phyloP scores from a whole-genome alignment of 2,888 invertebrate species.

The Cerastis leucographa region DNA sequence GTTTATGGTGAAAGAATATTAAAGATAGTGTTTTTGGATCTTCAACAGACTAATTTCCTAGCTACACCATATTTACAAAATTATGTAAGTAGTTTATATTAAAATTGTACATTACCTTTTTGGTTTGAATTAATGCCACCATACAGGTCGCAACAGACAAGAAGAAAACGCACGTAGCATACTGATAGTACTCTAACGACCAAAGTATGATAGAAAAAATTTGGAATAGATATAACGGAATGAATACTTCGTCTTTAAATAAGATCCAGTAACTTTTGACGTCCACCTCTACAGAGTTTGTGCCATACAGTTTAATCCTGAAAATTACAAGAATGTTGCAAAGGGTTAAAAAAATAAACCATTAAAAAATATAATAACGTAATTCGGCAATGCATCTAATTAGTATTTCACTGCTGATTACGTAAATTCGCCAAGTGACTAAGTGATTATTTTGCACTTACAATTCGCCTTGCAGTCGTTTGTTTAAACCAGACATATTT shows the following conservation, averaged over 20 bases:
- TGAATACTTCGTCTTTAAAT: slow-evolving; percentile 94
- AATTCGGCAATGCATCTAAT: too few relatives aligned
- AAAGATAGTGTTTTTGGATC: neutral
- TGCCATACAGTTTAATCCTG: slow-evolving; percentile 93
- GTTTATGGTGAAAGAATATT: neutral
- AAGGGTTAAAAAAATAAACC: neutral
- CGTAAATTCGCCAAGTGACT: slow-evolving; percentile 7
- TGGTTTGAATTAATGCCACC: slow-evolving; percentile 94
- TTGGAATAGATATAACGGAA: slow-evolving; percentile 98
- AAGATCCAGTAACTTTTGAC: slow-evolving; percentile 93
- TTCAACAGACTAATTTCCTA: neutral
- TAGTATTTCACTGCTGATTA: slow-evolving; percentile 1
- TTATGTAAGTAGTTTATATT: too few relatives aligned
- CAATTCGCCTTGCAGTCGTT: slow-evolving; percentile 90
- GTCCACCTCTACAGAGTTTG: slow-evolving; percentile 93
- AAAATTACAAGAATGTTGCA: slow-evolving; percentile 68
- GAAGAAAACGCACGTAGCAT: slow-evolving; percentile 95
- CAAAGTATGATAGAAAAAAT: slow-evolving; percentile 95
- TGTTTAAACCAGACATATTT: slow-evolving; percentile 88
- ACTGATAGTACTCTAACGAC: slow-evolving; percentile 96
- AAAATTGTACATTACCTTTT: slow-evolving; percentile 90
- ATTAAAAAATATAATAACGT: neutral
- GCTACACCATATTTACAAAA: neutral
- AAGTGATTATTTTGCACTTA: slow-evolving; percentile 77
- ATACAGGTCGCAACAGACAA: slow-evolving; percentile 95